Conservation (phyloP, 2,113 vertebrate species). For the Paramisgurnus dabryanus region DNA sequence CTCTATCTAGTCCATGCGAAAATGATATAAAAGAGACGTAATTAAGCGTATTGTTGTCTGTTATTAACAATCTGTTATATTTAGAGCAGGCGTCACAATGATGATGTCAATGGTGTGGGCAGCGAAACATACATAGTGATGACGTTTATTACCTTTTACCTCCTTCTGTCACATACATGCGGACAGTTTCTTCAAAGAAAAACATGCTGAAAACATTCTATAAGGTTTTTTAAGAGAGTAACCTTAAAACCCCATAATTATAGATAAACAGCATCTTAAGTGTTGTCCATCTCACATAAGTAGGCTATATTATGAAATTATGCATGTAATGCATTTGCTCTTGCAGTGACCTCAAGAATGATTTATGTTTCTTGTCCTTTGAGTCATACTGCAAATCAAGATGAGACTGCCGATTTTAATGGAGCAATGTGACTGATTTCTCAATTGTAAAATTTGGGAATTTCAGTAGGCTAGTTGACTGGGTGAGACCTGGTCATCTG, state of each 20-base stretch:
- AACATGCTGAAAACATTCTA: too few species aligned
- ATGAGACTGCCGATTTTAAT: slow-evolving; percentile 3
- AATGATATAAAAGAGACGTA: not conserved
- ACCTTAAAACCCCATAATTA: not conserved
- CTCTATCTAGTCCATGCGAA: too few species aligned
- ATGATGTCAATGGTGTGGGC: not conserved
- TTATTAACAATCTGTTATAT: not conserved
- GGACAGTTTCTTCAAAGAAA: not conserved
- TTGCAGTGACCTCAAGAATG: not conserved
- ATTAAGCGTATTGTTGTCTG: not conserved
- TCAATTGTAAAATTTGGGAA: not conserved
- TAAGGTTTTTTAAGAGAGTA: not conserved
- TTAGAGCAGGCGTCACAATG: not conserved
- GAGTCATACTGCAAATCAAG: not conserved
- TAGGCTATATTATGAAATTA: not conserved
- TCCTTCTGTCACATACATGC: not conserved
- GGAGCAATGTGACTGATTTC: not conserved
- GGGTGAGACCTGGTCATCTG: not conserved
- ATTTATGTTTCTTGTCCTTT: not conserved
- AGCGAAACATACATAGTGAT: not conserved
- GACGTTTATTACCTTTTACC: not conserved
- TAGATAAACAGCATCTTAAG: not conserved
- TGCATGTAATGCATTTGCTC: not conserved
- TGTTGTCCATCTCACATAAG: not conserved
- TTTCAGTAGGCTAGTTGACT: too few species aligned